Base-by-base conservation (phyloP, 1,140 invertebrate genomes). In the Halictus rubicundus region DNA sequence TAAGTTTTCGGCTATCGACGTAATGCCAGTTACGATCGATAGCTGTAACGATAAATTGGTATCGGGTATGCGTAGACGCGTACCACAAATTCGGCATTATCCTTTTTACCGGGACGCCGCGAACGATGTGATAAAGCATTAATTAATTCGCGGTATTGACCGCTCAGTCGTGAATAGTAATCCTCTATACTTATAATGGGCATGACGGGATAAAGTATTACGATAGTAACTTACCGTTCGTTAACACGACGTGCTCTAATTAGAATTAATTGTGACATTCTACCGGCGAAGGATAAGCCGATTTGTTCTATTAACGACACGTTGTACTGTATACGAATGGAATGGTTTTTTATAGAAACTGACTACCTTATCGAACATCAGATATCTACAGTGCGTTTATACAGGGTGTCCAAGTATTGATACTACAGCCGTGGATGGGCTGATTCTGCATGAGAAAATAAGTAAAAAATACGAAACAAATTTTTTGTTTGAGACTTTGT, bases 131-230 rank as follows among this genome's bases (percentile, higher is more conserved):
- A 32, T 23, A 46, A 57, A 27, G 52, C 23, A 76, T 76, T 60
- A 60, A 68, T 76, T 49, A 54, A 37, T 25, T 64, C n/a, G 25
- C 54, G 19, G 19, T n/a, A 68, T 25, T 39, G 23, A 32, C 52
- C 46, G 27, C 10, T 9, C 42, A 4, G n/a, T 23, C 8, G 21
- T 0, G 39, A 32, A 23, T 32, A 10, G 42, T 25, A 59, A 68
- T 60, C 14, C 16, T 46, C 14, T n/a, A 1, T 14, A 25, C n/a
- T 42, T 49, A 49, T 16, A 23, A 39, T 52, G 65, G 42, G 7
- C 25, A 14, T 8, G 0, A 9, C 6, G 0, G 8, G 63, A 25
- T 27, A 25, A 74, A 32, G n/a, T 14, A 23, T 42, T 16, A 37
- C 16, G 32, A 6, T 19, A 23, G 16, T n/a, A 63, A 63, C 32